A percentile compares a stretch with the other conserved stretches of the same genome.
These are phyloP conservation scores for Ginglymostoma cirratum DNA, from an alignment of 2,113 vertebrate species.

Conservation along the genomic window DNA sequence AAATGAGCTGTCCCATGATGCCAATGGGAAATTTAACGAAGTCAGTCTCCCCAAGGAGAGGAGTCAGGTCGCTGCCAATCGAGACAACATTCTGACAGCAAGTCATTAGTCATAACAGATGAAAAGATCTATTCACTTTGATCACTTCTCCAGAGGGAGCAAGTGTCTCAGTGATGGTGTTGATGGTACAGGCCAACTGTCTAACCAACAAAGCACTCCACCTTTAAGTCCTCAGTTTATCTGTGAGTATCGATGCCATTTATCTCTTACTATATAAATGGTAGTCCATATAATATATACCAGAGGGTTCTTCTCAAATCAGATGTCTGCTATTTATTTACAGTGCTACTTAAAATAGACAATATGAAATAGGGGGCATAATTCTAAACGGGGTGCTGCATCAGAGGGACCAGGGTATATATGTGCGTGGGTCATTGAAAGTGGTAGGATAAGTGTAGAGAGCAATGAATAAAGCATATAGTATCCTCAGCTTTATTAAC, in stretches of 20 bases:
- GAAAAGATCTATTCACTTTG: background rate
- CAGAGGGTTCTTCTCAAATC: too few relatives aligned
- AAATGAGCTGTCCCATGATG: background rate
- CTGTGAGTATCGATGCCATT: background rate
- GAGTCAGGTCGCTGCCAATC: background rate
- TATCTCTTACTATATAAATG: too few relatives aligned
- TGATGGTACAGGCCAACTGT: background rate
- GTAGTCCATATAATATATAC: too few relatives aligned
- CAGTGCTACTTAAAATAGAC: too few relatives aligned
- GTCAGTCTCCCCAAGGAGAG: background rate
- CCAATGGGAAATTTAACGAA: background rate
- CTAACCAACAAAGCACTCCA: background rate
- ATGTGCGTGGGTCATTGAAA: too few relatives aligned
- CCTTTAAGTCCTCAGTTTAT: background rate
- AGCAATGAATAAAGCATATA: too few relatives aligned
- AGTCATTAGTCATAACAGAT: background rate
- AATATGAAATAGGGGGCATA: too few relatives aligned
- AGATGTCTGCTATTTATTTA: too few relatives aligned
- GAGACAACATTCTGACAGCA: background rate
- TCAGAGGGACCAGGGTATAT: too few relatives aligned
- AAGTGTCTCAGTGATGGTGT: background rate
- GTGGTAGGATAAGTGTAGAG: too few relatives aligned
- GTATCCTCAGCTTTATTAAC: too few relatives aligned
- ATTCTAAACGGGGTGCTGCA: too few relatives aligned
- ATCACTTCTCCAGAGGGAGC: background rate